A percentile compares a stretch with the other conserved stretches of the same genome.
Conservation (phyloP, 2,797 vertebrate species). For the Lacerta bilineata region DNA sequence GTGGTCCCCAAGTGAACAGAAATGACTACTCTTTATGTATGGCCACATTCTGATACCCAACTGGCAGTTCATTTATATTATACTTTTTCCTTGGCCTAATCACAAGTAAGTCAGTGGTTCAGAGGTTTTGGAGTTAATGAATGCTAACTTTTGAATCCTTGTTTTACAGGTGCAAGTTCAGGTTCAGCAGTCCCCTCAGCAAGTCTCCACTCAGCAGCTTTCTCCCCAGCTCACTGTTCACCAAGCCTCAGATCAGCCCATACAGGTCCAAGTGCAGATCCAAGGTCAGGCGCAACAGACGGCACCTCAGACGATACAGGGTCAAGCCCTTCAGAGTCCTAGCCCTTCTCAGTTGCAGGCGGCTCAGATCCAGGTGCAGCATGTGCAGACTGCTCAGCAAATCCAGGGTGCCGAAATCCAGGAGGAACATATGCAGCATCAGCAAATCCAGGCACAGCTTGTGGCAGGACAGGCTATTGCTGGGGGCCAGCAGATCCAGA, state of each 20-base stretch:
- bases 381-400: conserved; percentile 86
- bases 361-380: conserved; percentile 92
- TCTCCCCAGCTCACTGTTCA: conserved; percentile 93
- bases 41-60: not conserved
- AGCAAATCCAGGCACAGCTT: conserved; percentile 96
- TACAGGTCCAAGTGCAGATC: conserved; percentile 96
- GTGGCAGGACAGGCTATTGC: conserved; percentile 89
- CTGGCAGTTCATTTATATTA: not conserved
- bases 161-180: conserved; percentile 91
- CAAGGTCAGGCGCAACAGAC: conserved; percentile 93
- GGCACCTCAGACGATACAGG: conserved; percentile 89
- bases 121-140: conserved; percentile 2
- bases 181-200: conserved; percentile 92
- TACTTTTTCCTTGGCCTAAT: no score
- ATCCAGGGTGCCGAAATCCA: conserved; percentile 89
- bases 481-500: conserved; percentile 95
- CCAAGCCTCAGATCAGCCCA: conserved; percentile 87
- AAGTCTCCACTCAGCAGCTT: conserved; percentile 88
- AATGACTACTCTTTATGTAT: not conserved
- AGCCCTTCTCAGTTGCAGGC: conserved; percentile 92
- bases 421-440: conserved; percentile 93
- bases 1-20: not conserved
- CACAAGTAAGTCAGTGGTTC: accelerated
- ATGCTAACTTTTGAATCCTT: conserved; percentile 65
- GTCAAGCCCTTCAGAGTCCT: conserved; percentile 90